A percentile compares a stretch with the other conserved stretches of the same genome.
Conservation (phyloP, 2,888 invertebrate genomes). For the Rhimphoctona megacephalus region DNA sequence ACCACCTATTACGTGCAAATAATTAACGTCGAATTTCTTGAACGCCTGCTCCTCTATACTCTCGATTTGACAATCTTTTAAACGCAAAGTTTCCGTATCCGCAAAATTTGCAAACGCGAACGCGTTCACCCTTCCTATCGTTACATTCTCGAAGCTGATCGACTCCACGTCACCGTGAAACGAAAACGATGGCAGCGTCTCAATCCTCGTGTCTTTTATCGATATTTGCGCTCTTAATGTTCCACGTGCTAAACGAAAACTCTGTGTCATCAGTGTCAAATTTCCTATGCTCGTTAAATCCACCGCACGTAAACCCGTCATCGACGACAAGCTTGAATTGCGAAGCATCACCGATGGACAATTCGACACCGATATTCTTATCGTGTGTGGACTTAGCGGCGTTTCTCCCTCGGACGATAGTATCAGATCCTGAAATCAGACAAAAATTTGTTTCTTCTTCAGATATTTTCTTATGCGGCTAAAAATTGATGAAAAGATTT, state of each 20-base stretch:
- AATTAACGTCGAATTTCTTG: slow-evolving; percentile 91
- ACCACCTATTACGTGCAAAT: slow-evolving; percentile 88
- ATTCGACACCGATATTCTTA: slow-evolving; percentile 88
- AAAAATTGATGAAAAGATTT: too few species aligned
- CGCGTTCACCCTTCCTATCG: slow-evolving; percentile 88
- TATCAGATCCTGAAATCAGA: slow-evolving; percentile 86
- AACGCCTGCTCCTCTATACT: slow-evolving; percentile 90
- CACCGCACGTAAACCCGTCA: slow-evolving; percentile 88
- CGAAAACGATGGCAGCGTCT: slow-evolving; percentile 86
- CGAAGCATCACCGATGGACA: slow-evolving; percentile 85
- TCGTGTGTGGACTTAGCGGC: slow-evolving; percentile 86
- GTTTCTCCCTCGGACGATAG: slow-evolving; percentile 87
- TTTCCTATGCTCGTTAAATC: slow-evolving; percentile 88
- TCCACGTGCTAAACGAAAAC: slow-evolving; percentile 80
- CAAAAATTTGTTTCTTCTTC: background rate
- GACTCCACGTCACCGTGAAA: slow-evolving; percentile 91
- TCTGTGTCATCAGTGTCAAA: slow-evolving; percentile 86
- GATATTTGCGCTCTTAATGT: slow-evolving; percentile 80
- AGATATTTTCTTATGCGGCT: too few species aligned
- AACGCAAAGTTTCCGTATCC: slow-evolving; percentile 88
- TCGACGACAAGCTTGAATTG: slow-evolving; percentile 86
- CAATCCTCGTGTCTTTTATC: slow-evolving; percentile 84
- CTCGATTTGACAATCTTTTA: slow-evolving; percentile 87
- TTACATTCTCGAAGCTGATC: slow-evolving; percentile 88
- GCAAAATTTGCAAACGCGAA: slow-evolving; percentile 92